These are phyloP conservation scores for Pterophyllum scalare DNA, from an alignment of 2,113 vertebrate species.

Conservation along the genomic window DNA sequence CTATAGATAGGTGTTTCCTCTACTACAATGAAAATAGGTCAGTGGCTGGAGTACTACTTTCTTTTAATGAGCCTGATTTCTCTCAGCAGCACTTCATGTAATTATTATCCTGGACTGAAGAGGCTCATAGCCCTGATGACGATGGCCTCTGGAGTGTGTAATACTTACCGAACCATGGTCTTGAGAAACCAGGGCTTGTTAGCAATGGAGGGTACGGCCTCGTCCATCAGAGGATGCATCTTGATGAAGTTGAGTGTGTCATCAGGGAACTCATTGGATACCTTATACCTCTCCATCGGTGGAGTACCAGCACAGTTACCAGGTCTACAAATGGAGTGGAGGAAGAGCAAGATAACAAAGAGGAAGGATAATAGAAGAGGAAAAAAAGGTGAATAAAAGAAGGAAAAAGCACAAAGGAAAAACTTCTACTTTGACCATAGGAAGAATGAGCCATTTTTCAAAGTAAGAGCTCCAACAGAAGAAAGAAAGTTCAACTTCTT, in stretches of 20 bases:
- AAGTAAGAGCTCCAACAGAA: not conserved
- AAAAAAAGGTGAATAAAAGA: not conserved
- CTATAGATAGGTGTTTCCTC: conserved; percentile 40
- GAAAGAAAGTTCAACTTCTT: conserved; percentile 43
- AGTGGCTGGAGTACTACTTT: conserved; percentile 45
- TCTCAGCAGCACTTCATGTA: conserved; percentile 63
- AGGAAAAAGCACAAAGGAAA: conserved; percentile 17
- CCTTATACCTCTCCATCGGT: conserved; percentile 88
- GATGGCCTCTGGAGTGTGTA: conserved; percentile 22
- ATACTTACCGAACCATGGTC: conserved; percentile 96
- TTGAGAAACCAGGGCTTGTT: conserved; percentile 97
- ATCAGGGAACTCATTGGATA: conserved; percentile 96
- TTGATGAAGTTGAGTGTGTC: conserved; percentile 99
- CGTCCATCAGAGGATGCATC: conserved; percentile 97
- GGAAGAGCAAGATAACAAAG: conserved; percentile 15
- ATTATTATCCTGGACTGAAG: conserved; percentile 52
- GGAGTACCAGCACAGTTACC: conserved; percentile 91
- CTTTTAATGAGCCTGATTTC: conserved; percentile 64
- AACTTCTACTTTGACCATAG: not conserved
- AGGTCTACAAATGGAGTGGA: conserved; percentile 81
- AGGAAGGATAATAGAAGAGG: not conserved
- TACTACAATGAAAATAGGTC: conserved; percentile 55
- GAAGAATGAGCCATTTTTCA: conserved; percentile 32
- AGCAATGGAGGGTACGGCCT: conserved; percentile 93
- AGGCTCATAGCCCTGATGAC: conserved; percentile 35